Evolutionary conservation across 2,888 invertebrate species (phyloP), one percentile per base, ranked within the genome.

Genomic region (Conchocele bisecta): DNA sequence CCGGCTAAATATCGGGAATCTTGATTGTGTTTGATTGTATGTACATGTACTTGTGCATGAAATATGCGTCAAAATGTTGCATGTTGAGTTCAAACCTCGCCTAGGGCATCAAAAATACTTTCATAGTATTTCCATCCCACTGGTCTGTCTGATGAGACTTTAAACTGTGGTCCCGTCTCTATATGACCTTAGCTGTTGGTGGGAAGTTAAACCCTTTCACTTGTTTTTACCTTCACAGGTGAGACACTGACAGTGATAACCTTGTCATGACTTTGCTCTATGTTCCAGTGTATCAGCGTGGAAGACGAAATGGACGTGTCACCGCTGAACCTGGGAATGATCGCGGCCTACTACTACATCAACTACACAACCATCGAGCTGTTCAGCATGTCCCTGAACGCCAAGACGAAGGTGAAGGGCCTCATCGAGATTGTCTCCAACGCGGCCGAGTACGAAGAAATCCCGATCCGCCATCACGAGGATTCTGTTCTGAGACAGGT

Each of bases 261-360:
- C 13, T 9, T n/a, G 13, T 50, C 11, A 26, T 50, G 9, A 13
- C 9, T 24, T 37, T 48, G 11, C 28, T 17, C 2, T 42, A 46
- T 37, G 20, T 84, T 85, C 53, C 82, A 91, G 90, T 99, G 99
- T 91, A 98, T 99, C 83, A 96, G 97, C 54, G 94, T 99, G 7
- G 98, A 99, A 90, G 99, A 99, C 82, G 99, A 99, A 84, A 97
- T 99, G 95, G 98, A 99, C 90, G 96, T 97, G 0, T 93, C 97
- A 69, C 98, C 99, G 0, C 93, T 99, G 35, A 99, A 99, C 93
- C 92, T 99, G 89, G 99, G 99, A 88, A 99, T 99, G 98, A 99
- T 99, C 91, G 99, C 99, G 0, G 98, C 99, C 0, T 99, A 99
- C 92, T 99, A 99, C 91, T 99, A 99, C 92, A 99, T 99, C 87